phyloP scores from a whole-genome alignment of 2,888 invertebrate species.

The Leuctra nigra region DNA sequence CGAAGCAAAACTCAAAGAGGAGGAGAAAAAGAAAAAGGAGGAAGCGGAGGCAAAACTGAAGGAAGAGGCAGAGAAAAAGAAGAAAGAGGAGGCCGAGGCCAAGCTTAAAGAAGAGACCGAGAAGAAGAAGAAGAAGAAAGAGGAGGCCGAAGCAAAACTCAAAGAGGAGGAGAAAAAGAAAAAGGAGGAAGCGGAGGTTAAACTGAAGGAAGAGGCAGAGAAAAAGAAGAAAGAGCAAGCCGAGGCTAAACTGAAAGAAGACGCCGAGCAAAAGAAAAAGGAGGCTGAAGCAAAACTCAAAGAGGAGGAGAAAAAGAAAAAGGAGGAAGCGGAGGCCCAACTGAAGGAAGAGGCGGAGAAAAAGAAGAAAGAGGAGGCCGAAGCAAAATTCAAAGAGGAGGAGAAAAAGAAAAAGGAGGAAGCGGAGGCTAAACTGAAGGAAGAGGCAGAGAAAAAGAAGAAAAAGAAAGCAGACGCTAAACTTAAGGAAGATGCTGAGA shows the following conservation, averaged over 20 bases:
- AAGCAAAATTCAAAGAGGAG: conserved; percentile 21
- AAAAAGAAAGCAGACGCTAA: conserved; percentile 25
- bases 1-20: conserved; percentile 18
- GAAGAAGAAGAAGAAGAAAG: conserved; percentile 26
- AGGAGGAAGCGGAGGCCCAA: conserved; percentile 28
- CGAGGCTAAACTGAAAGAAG: conserved; percentile 28
- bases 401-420: conserved; percentile 26
- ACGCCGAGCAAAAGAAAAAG: conserved; percentile 29
- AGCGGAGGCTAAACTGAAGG: conserved; percentile 27
- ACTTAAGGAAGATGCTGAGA: conserved; percentile 24
- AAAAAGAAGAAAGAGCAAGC: conserved; percentile 31
- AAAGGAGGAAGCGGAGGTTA: conserved; percentile 35
- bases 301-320: conserved; percentile 28
- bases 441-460: conserved; percentile 30
- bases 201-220: conserved; percentile 10
- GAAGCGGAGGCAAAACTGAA: conserved; percentile 17
- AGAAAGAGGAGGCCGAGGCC: conserved; percentile 29
- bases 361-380: conserved; percentile 18
- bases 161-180: conserved; percentile 34
- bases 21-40: conserved; percentile 20
- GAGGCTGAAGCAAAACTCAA: conserved; percentile 28
- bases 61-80: conserved; percentile 25
- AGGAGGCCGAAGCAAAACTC: conserved; percentile 21
- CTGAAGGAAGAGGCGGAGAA: conserved; percentile 28
- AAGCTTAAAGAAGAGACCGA: conserved; percentile 30